phyloP scores from a whole-genome alignment of 1,140 invertebrate genomes.

The Lycorma delicatula region DNA sequence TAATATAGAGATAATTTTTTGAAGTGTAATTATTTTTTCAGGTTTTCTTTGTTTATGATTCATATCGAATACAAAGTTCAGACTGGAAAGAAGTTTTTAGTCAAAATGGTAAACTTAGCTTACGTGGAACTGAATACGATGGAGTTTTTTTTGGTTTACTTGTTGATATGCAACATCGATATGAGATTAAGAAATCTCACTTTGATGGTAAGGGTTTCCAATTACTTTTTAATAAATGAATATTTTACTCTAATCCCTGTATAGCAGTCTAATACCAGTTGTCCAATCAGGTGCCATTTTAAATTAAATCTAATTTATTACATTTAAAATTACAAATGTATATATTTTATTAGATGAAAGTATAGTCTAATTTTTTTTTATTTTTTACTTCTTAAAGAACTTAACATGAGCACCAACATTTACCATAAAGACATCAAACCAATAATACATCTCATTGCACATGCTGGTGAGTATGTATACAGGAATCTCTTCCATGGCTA shows the following conservation, averaged over 20 bases:
- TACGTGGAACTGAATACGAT: conserved; percentile 44
- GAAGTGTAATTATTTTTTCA: conserved; percentile 6
- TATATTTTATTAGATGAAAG: too few relatives aligned
- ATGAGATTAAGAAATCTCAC: conserved; percentile 44
- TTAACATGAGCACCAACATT: too few relatives aligned
- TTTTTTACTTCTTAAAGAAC: too few relatives aligned
- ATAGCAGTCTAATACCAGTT: too few relatives aligned
- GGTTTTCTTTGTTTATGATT: conserved; percentile 48
- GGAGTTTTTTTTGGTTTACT: conserved; percentile 47
- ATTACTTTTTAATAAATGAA: too few relatives aligned
- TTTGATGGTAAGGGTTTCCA: conserved; percentile 42
- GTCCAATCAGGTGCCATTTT: too few relatives aligned
- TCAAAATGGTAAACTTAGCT: conserved; percentile 40
- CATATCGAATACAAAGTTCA: conserved; percentile 43
- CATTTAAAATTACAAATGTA: background rate
- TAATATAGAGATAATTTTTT: background rate
- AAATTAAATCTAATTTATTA: background rate
- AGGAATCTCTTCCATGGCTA: too few relatives aligned
- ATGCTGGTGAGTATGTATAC: too few relatives aligned
- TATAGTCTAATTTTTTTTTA: too few relatives aligned
- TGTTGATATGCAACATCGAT: conserved; percentile 39
- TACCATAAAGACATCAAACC: too few relatives aligned
- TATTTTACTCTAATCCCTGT: too few relatives aligned
- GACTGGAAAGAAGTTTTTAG: conserved; percentile 44
- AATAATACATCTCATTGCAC: too few relatives aligned